phyloP scores from a whole-genome alignment of 2,797 vertebrate species.

The Rachycentron canadum region DNA sequence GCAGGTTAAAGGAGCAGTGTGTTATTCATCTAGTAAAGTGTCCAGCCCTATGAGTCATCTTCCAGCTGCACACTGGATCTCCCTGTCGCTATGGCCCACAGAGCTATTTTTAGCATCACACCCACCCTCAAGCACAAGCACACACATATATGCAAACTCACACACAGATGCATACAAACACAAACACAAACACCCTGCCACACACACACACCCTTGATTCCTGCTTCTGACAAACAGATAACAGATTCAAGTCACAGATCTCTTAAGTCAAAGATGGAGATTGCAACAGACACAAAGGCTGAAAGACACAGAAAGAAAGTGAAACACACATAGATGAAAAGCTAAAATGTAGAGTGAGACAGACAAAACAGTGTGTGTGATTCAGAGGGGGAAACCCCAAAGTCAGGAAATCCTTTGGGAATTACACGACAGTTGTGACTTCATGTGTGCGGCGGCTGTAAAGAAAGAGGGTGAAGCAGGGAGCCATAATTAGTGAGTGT shows the following conservation, averaged over 20 bases:
- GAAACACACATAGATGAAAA: conserved; percentile 43
- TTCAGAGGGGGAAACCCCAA: conserved; percentile 49
- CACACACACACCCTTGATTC: conserved; percentile 15
- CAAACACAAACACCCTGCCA: neutral
- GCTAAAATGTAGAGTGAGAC: conserved; percentile 18
- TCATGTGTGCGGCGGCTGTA: conserved; percentile 27
- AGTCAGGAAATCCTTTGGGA: conserved; percentile 54
- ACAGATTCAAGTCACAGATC: conserved; percentile 31
- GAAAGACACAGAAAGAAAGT: conserved; percentile 6
- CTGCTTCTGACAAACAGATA: conserved; percentile 16
- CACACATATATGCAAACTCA: neutral
- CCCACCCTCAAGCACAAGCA: conserved; percentile 44
- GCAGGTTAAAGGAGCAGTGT: conserved; percentile 36
- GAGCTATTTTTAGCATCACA: conserved; percentile 76
- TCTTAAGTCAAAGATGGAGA: conserved; percentile 5
- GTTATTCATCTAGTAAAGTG: conserved; percentile 58
- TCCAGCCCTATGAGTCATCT: conserved; percentile 67
- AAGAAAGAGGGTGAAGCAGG: conserved; percentile 57
- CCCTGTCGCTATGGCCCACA: conserved; percentile 66
- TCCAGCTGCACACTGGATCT: conserved; percentile 68
- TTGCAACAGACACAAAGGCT: conserved; percentile 6
- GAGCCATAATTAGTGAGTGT: conserved; percentile 63
- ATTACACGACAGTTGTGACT: conserved; percentile 58
- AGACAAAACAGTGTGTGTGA: conserved; percentile 33
- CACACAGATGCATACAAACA: neutral